Evolutionary conservation across 2,888 invertebrate genomes (phyloP).

Genomic region (Chymomyza procnemis): DNA sequence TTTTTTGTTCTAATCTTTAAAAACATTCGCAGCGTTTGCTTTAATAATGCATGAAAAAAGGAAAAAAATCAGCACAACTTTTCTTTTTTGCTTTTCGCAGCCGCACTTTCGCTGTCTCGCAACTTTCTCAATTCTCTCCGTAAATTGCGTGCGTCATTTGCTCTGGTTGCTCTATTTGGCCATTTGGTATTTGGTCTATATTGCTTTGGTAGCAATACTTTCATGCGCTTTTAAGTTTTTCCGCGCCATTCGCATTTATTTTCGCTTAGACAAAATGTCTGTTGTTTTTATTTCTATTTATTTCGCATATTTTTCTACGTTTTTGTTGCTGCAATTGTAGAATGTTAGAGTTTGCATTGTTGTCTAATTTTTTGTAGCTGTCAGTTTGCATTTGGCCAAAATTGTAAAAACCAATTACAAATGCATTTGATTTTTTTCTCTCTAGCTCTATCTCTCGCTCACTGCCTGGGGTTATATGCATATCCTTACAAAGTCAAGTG

Average conservation of each 20-base stretch:
- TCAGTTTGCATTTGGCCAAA: slow-evolving; percentile 34
- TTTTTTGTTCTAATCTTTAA: background rate
- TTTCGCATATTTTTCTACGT: background rate
- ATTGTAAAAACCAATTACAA: slow-evolving; percentile 40
- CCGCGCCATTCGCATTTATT: slow-evolving; percentile 4
- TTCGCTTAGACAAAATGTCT: background rate
- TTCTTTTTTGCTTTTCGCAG: background rate
- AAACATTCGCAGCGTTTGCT: background rate
- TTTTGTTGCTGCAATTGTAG: background rate
- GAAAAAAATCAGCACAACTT: background rate
- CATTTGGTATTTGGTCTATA: background rate
- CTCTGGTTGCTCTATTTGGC: background rate
- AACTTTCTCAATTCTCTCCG: background rate
- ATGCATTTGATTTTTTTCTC: slow-evolving; percentile 20
- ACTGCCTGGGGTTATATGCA: too few species aligned
- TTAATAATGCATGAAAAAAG: background rate
- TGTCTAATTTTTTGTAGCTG: slow-evolving; percentile 23
- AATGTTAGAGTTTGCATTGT: slow-evolving; percentile 5
- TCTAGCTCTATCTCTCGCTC: background rate
- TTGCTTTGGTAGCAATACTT: slow-evolving; percentile 2
- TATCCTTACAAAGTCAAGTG: background rate
- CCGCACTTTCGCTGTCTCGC: background rate
- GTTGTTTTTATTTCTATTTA: slow-evolving; percentile 10
- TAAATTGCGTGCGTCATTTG: slow-evolving; percentile 6
- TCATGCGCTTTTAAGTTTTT: background rate